Evolutionary conservation across 2,113 vertebrate genomes (phyloP).

Genomic region (Motacilla tschutschensis): DNA sequence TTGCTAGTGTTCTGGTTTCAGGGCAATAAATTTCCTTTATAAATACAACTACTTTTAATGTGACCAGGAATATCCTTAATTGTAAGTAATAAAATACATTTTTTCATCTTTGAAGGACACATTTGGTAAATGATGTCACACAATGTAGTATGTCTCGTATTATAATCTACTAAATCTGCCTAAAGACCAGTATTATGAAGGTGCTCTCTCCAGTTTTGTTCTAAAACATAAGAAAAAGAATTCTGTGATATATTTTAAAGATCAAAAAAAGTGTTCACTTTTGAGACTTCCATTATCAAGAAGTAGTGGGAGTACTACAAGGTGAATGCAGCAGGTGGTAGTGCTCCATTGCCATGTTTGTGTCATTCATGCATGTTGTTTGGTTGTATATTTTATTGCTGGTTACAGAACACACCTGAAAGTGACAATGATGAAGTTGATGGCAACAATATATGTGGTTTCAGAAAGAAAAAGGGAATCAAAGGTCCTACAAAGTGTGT

Average conservation of each 20-base stretch:
- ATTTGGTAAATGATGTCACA: neutral
- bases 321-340: neutral
- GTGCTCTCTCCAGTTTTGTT: neutral
- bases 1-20: neutral
- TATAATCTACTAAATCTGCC: neutral
- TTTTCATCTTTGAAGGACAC: neutral
- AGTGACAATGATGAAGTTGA: conserved; percentile 79
- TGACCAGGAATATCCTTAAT: neutral
- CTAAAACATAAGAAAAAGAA: neutral
- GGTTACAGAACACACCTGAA: conserved; percentile 70
- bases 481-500: conserved; percentile 61
- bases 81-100: neutral
- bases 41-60: neutral
- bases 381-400: conserved; percentile 63
- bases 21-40: neutral
- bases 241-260: neutral
- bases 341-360: neutral
- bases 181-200: neutral
- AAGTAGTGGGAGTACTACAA: neutral
- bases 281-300: neutral
- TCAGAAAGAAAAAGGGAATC: conserved; percentile 75
- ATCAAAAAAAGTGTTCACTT: neutral
- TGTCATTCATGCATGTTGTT: conserved; percentile 17
- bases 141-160: neutral
- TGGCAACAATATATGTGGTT: conserved; percentile 73